Conservation (phyloP, 2,113 vertebrate species). For the Alexandromys fortis region DNA sequence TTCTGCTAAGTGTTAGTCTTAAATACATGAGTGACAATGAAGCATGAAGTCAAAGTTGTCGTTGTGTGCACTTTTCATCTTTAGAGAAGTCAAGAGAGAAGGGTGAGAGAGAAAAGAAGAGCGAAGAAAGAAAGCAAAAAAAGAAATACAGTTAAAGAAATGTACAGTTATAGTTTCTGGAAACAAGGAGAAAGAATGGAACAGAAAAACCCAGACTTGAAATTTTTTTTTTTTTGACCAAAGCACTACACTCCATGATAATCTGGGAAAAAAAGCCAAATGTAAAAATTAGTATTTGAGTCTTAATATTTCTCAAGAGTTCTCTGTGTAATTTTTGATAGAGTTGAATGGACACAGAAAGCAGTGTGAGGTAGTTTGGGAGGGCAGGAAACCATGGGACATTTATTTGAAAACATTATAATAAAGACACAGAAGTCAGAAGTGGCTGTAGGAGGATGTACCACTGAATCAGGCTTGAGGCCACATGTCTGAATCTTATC, state of each 20-base stretch:
- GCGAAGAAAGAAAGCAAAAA: not conserved
- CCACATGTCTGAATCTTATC: not conserved
- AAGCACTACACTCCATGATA: not conserved
- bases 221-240: not conserved
- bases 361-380: too few species aligned
- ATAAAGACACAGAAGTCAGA: not conserved
- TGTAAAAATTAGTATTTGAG: not conserved
- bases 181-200: not conserved
- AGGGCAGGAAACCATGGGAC: rapidly evolving
- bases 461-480: not conserved
- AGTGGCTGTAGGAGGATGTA: not conserved
- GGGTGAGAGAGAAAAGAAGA: not conserved
- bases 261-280: not conserved
- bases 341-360: not conserved
- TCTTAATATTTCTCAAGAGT: not conserved
- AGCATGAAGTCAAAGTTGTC: not conserved
- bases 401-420: not conserved
- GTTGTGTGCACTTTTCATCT: not conserved
- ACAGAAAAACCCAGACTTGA: not conserved
- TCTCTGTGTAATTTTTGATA: not conserved
- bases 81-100: not conserved
- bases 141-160: not conserved
- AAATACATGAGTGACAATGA: not conserved
- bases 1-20: not conserved
- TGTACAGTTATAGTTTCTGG: not conserved